Evolutionary conservation across 2,888 invertebrate species (phyloP), one percentile per base, ranked within the genome.

Genomic region (Heteromurus nitidus): DNA sequence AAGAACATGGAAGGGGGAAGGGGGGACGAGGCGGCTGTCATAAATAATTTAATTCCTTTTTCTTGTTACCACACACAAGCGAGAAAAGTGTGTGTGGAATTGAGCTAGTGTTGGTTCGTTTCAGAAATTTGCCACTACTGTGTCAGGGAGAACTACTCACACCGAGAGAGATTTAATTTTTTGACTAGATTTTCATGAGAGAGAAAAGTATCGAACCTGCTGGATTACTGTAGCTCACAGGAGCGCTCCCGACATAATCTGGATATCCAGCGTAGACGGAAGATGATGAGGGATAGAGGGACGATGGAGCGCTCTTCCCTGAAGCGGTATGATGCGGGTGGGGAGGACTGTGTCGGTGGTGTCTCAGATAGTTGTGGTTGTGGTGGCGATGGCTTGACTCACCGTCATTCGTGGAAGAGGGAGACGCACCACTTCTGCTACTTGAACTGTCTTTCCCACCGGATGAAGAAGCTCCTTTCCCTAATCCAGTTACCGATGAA

Each of bases 401-500:
- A 28, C 64, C 50, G 28, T 77, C 77, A 42, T 65, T 65, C 30
- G 50, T 20, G 20, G 50, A 50, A 20, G n/a, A n/a, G 3, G 47
- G 26, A 20, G 58, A 13, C 28, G 20, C 50, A 18, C n/a, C 16
- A 11, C 64, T 22, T 58, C 62, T n/a, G 2, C 73, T 58, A 3
- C 42, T 58, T n/a, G n/a, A 20, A 28, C 67, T 67, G 20, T 75
- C 67, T 26, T 69, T 70, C 36, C 62, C 70, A 36, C 69, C 26
- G 5, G 70, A 55, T 11, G 69, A 44, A 11, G 76, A 68, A 18
- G 55, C 60, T 22, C 47, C n/a, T 64, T 77, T 77, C 22, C 69
- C 77, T 77, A 77, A 77, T 77, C 77, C 77, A 5, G 30, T 70
- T 72, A 79, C 65, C 30, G 79, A 47, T 55, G 79, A 72, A 72